phyloP scores from a whole-genome alignment of 2,797 vertebrate genomes.

The Sylvia borin region DNA sequence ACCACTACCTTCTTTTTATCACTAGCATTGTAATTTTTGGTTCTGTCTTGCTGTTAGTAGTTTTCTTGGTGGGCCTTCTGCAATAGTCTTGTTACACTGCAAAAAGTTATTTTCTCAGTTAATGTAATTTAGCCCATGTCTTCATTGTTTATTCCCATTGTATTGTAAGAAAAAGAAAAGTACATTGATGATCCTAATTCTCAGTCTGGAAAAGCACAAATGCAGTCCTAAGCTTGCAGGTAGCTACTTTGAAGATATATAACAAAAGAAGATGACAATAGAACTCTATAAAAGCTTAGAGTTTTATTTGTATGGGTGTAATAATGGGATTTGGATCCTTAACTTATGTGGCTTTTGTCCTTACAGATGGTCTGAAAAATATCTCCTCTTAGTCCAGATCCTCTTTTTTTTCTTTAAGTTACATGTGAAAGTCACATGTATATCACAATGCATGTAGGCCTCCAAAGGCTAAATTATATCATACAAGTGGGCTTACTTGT shows the following conservation, averaged over 20 bases:
- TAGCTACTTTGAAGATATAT: not conserved
- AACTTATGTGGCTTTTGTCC: not conserved
- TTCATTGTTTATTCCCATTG: not conserved
- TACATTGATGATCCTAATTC: not conserved
- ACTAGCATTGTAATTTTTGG: not conserved
- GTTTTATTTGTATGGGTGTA: not conserved
- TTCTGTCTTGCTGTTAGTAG: not conserved
- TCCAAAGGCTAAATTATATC: not conserved
- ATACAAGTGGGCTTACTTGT: not conserved
- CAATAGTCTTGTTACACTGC: not conserved
- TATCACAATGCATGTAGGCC: not conserved
- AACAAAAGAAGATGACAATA: not conserved
- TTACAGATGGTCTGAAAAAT: not conserved
- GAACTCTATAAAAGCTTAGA: not conserved
- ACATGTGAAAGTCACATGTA: not conserved
- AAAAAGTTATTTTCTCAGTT: not conserved
- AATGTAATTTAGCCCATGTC: not conserved
- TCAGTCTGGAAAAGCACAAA: not conserved
- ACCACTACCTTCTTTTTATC: not conserved
- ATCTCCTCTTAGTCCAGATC: not conserved
- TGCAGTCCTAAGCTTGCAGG: not conserved
- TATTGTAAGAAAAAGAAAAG: not conserved
- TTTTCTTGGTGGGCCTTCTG: not conserved
- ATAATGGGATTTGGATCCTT: not conserved
- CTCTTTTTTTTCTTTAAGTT: not conserved